Conservation (phyloP, 2,888 invertebrate species). For the Microctonus hyperodae region DNA sequence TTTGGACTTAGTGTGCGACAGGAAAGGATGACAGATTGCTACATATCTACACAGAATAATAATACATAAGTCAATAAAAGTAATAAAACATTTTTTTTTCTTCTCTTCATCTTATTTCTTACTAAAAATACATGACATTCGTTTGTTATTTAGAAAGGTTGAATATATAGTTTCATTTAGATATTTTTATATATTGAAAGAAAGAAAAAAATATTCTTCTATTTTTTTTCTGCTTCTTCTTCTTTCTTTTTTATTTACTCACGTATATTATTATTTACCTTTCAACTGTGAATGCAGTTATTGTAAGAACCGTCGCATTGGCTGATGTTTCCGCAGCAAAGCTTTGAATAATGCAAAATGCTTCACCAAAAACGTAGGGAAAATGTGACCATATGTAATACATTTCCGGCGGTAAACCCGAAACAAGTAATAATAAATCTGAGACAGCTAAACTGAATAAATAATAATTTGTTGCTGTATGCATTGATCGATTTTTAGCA, state of each 20-base stretch:
- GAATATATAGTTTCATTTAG: neutral
- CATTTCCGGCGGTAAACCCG: constrained; percentile 83
- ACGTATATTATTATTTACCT: constrained; percentile 63
- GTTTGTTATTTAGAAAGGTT: neutral
- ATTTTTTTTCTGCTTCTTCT: neutral
- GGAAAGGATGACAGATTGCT: constrained; percentile 70
- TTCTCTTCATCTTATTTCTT: too few relatives aligned
- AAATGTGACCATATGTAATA: constrained; percentile 78
- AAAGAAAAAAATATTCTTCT: too few relatives aligned
- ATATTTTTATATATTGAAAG: neutral
- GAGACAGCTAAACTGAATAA: constrained; percentile 81
- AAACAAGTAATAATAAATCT: constrained; percentile 75
- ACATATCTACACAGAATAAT: constrained; percentile 44
- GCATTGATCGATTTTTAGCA: constrained; percentile 78
- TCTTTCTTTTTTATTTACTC: neutral
- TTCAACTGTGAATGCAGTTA: constrained; percentile 89
- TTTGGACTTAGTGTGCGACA: constrained; percentile 84
- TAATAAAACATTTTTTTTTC: neutral
- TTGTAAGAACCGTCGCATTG: constrained; percentile 84
- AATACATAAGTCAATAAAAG: constrained; percentile 2
- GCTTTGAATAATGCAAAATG: constrained; percentile 76
- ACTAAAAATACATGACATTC: neutral
- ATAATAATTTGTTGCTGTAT: constrained; percentile 85
- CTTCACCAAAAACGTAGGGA: constrained; percentile 78
- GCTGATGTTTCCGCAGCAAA: constrained; percentile 86